Evolutionary conservation across 2,113 vertebrate species (phyloP).

Genomic region (Rhea pennata): DNA sequence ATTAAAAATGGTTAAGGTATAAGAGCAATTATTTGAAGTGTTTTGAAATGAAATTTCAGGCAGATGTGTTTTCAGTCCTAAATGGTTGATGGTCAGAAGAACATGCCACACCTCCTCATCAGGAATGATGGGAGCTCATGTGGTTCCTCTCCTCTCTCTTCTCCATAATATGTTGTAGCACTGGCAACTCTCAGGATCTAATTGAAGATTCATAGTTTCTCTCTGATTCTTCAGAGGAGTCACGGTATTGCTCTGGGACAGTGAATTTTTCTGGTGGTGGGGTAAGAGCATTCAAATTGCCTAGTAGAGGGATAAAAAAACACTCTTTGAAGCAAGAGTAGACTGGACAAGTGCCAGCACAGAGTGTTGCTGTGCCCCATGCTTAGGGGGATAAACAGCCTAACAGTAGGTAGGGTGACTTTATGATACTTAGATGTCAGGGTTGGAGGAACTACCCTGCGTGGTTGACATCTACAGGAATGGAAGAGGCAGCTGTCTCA

Average conservation of each 20-base stretch:
- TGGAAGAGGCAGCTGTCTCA: not conserved
- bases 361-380: too few relatives aligned
- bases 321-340: not conserved
- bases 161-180: not conserved
- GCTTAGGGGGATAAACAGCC: not conserved
- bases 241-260: not conserved
- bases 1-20: not conserved
- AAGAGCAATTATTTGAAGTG: not conserved
- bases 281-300: not conserved
- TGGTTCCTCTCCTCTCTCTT: not conserved
- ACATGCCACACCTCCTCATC: not conserved
- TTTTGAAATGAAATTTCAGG: not conserved
- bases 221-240: not conserved
- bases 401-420: not conserved
- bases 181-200: not conserved
- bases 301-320: not conserved
- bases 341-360: accelerated
- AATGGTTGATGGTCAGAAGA: not conserved
- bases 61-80: not conserved
- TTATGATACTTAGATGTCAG: not conserved
- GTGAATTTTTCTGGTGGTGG: not conserved
- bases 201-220: not conserved
- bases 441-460: not conserved
- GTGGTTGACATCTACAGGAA: not conserved
- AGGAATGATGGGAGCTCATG: not conserved